A percentile compares a stretch with the other conserved stretches of the same genome.
These are phyloP conservation scores for Miltochrista miniata DNA, from an alignment of 2,888 invertebrate genomes.

Conservation along the genomic window DNA sequence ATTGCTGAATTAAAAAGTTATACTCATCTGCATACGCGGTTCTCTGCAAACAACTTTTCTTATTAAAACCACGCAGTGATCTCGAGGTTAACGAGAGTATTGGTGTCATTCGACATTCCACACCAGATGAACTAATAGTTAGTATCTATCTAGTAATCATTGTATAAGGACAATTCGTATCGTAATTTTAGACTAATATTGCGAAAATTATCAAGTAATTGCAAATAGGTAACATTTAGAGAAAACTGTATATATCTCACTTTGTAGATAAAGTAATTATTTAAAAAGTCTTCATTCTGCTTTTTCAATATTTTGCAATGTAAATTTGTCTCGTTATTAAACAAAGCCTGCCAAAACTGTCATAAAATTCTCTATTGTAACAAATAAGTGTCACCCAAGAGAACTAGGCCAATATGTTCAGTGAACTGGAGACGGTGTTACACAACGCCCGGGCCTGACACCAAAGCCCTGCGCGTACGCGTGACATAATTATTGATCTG, in stretches of 20 bases:
- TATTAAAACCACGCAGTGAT: conserved; percentile 50
- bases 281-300: too few relatives aligned
- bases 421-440: conserved; percentile 45
- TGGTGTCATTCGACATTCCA: conserved; percentile 38
- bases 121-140: conserved; percentile 23
- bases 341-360: background rate
- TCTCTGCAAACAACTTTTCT: conserved; percentile 56
- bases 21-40: conserved; percentile 48
- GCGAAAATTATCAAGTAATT: conserved; percentile 35
- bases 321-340: background rate
- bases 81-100: conserved; percentile 63
- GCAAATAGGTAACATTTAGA: background rate
- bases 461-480: conserved; percentile 46
- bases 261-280: conserved; percentile 22
- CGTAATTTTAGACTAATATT: conserved; percentile 7
- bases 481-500: conserved; percentile 59
- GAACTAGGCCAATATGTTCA: conserved; percentile 44
- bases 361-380: conserved; percentile 6
- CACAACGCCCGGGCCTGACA: conserved; percentile 47
- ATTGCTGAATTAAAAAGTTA: conserved; percentile 24
- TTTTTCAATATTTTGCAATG: too few relatives aligned
- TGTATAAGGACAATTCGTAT: too few relatives aligned
- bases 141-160: too few relatives aligned
- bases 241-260: background rate
- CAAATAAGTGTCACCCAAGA: conserved; percentile 38